Evolutionary conservation across 2,888 invertebrate genomes (phyloP).

Genomic region (Norana najaformis): DNA sequence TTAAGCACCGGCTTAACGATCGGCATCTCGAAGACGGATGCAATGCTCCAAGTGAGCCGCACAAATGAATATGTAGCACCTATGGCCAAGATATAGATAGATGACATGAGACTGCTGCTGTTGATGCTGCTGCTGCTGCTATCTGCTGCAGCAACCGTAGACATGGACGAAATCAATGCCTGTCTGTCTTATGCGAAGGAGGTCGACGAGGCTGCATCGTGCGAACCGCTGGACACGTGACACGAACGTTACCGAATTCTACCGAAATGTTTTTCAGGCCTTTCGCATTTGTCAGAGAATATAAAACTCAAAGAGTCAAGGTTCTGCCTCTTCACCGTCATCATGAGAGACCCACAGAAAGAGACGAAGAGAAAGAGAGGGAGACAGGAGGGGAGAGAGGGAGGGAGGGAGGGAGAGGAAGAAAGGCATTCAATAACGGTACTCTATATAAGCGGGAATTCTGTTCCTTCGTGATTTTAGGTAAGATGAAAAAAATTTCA

Average conservation of each 20-base stretch:
- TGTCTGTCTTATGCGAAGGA: not conserved
- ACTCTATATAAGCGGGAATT: too few species aligned
- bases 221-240: not conserved
- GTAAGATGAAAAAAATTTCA: too few species aligned
- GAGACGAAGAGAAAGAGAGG: too few species aligned
- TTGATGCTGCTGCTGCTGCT: not conserved
- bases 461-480: too few species aligned
- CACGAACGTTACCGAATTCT: not conserved
- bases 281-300: not conserved
- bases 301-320: too few species aligned
- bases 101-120: not conserved
- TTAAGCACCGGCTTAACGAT: conserved; percentile 6
- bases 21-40: not conserved
- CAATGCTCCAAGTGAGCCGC: not conserved
- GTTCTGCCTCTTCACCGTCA: too few species aligned
- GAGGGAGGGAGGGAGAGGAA: too few species aligned
- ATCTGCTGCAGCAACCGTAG: not conserved
- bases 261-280: not conserved
- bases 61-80: conserved; percentile 13
- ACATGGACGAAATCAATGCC: not conserved
- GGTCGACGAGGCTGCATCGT: not conserved
- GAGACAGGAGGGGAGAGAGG: too few species aligned
- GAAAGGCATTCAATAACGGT: too few species aligned
- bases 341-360: too few species aligned
- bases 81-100: conserved; percentile 5